Evolutionary conservation across 2,113 vertebrate genomes (phyloP).

Genomic region (Empidonax alnorum): DNA sequence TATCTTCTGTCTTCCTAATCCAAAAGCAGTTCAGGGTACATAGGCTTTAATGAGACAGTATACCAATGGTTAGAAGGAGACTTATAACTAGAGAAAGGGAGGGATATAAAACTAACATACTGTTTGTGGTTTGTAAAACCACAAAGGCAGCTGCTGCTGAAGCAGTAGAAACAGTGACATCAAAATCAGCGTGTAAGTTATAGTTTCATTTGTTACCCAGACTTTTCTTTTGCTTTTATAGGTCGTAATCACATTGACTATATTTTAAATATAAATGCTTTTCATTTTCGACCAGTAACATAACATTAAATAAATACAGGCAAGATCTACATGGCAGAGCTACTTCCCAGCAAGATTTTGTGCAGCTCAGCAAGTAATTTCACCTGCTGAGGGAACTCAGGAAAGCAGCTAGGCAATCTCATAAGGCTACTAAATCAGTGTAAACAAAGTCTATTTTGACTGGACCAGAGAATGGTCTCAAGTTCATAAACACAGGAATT

Average conservation of each 20-base stretch:
- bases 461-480: not conserved
- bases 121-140: not conserved
- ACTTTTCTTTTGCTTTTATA: conserved; percentile 31
- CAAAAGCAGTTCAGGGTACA: not conserved
- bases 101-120: not conserved
- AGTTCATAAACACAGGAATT: conserved; percentile 13
- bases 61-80: not conserved
- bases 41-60: not conserved
- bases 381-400: conserved; percentile 31
- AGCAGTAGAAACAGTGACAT: not conserved
- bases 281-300: conserved; percentile 27
- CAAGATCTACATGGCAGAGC: not conserved
- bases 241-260: conserved; percentile 13
- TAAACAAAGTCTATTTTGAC: conserved; percentile 45
- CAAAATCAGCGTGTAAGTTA: conserved; percentile 1
- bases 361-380: conserved; percentile 37
- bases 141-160: not conserved
- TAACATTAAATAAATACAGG: conserved; percentile 47
- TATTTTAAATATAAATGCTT: conserved; percentile 47
- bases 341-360: conserved; percentile 35
- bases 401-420: conserved; percentile 33
- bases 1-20: not conserved
- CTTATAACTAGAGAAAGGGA: not conserved
- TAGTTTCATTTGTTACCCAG: conserved; percentile 23
- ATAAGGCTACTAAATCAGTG: conserved; percentile 19